These are phyloP conservation scores for Xestia c-nigrum DNA, from an alignment of 2,888 invertebrate genomes.

Conservation along the genomic window DNA sequence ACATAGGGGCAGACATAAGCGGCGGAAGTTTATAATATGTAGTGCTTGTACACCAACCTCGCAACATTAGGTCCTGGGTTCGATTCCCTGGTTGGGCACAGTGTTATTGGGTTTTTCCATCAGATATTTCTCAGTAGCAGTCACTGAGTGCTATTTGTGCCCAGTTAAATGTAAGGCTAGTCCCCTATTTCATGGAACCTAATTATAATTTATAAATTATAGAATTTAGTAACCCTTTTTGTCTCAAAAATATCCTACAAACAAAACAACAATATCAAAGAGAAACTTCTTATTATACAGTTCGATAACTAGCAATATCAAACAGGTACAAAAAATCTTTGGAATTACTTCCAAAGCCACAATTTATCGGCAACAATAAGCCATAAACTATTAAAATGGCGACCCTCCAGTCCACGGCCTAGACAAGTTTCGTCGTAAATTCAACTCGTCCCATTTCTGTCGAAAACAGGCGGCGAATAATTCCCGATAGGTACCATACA, in stretches of 20 bases:
- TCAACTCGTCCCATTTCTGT: slow-evolving; percentile 79
- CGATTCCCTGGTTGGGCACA: too few relatives aligned
- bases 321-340: slow-evolving; percentile 27
- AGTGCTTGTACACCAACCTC: background rate
- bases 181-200: too few relatives aligned
- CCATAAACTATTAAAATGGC: slow-evolving; percentile 66
- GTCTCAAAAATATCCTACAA: background rate
- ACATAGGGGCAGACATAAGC: too few relatives aligned
- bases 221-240: background rate
- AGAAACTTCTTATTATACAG: background rate
- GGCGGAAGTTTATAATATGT: too few relatives aligned
- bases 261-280: background rate
- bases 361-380: slow-evolving; percentile 64
- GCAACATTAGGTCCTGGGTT: too few relatives aligned
- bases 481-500: slow-evolving; percentile 81
- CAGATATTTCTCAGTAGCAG: too few relatives aligned
- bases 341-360: slow-evolving; percentile 30
- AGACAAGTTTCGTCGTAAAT: slow-evolving; percentile 69
- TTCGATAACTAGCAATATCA: slow-evolving; percentile 15
- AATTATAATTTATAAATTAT: background rate
- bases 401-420: slow-evolving; percentile 51
- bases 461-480: slow-evolving; percentile 77
- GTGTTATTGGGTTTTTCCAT: too few relatives aligned
- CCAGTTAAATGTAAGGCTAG: too few relatives aligned
- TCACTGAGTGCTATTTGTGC: too few relatives aligned